Evolutionary conservation across 2,888 invertebrate species (phyloP).

Genomic region (Dynastes maya): DNA sequence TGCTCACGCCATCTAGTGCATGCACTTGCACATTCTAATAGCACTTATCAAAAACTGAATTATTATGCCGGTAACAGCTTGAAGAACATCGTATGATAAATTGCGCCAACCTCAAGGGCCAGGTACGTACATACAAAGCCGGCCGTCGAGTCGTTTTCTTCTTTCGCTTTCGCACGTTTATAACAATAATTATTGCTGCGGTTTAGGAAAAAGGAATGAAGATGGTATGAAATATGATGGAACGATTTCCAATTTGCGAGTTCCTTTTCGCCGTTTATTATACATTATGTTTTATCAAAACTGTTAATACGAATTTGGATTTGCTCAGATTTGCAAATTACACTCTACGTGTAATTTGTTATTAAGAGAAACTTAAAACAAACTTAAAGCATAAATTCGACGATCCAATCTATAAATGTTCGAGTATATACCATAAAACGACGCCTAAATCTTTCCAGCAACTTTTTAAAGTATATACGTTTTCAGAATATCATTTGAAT

Average conservation of each 20-base stretch:
- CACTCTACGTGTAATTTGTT: too few relatives aligned
- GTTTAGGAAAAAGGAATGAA: slow-evolving; percentile 6
- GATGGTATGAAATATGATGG: neutral
- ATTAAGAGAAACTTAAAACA: too few relatives aligned
- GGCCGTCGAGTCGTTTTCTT: neutral
- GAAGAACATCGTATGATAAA: slow-evolving; percentile 46
- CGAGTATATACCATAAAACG: too few relatives aligned
- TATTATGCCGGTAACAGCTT: slow-evolving; percentile 50
- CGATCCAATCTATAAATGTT: too few relatives aligned
- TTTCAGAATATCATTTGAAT: too few relatives aligned
- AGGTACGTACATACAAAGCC: slow-evolving; percentile 5
- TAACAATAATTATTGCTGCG: slow-evolving; percentile 31
- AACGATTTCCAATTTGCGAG: neutral
- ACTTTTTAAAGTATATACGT: too few relatives aligned
- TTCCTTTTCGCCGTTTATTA: too few relatives aligned
- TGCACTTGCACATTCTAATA: slow-evolving; percentile 55
- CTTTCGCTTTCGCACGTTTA: slow-evolving; percentile 15
- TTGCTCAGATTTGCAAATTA: too few relatives aligned
- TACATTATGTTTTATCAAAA: too few relatives aligned
- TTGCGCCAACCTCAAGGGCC: slow-evolving; percentile 23
- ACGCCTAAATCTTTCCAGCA: too few relatives aligned
- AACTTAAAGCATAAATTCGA: too few relatives aligned
- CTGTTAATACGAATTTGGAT: too few relatives aligned
- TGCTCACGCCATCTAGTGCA: slow-evolving; percentile 54
- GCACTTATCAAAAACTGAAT: slow-evolving; percentile 52